A percentile compares a stretch with the other conserved stretches of the same genome.
phyloP scores from a whole-genome alignment of 2,797 vertebrate genomes.

The Gymnoscopelus braueri region DNA sequence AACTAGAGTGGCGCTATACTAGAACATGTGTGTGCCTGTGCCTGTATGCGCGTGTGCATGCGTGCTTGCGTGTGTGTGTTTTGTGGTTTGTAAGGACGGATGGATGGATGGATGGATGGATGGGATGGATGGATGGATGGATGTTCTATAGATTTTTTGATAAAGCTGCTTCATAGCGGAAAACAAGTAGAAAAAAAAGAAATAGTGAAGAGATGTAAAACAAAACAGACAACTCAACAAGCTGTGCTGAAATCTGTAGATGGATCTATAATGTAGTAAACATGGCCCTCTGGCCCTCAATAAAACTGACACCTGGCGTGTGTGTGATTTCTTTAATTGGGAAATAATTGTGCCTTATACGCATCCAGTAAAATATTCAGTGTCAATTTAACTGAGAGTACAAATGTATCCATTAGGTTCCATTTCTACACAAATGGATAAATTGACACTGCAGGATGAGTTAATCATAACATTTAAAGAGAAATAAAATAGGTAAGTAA shows the following conservation, averaged over 20 bases:
- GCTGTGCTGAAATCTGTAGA: slow-evolving; percentile 81
- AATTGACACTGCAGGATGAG: too few relatives aligned
- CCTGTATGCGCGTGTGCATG: slow-evolving; percentile 72
- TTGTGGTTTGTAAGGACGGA: slow-evolving; percentile 31
- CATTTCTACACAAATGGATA: too few relatives aligned
- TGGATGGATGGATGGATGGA: slow-evolving; percentile 68
- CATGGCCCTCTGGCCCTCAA: slow-evolving; percentile 68
- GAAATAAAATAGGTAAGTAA: too few relatives aligned
- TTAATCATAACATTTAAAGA: too few relatives aligned
- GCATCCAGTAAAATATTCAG: too few relatives aligned
- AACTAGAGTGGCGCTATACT: slow-evolving; percentile 74
- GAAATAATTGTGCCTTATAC: background rate
- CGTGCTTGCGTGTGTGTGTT: slow-evolving; percentile 55
- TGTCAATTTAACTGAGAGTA: too few relatives aligned
- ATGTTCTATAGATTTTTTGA: slow-evolving; percentile 74
- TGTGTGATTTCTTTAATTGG: slow-evolving; percentile 42
- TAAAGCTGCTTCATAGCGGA: slow-evolving; percentile 78
- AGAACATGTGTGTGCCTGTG: slow-evolving; percentile 53
- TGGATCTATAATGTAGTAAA: slow-evolving; percentile 81
- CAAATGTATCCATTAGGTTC: too few relatives aligned
- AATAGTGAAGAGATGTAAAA: slow-evolving; percentile 72
- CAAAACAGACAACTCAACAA: slow-evolving; percentile 58
- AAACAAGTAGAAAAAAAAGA: slow-evolving; percentile 71
- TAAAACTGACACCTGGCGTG: slow-evolving; percentile 40
- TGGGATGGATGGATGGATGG: slow-evolving; percentile 65